A percentile compares a stretch with the other conserved stretches of the same genome.
These are phyloP conservation scores for Microcebus ravelobensis DNA, from an alignment of 2,113 vertebrate genomes.

Conservation along the genomic window DNA sequence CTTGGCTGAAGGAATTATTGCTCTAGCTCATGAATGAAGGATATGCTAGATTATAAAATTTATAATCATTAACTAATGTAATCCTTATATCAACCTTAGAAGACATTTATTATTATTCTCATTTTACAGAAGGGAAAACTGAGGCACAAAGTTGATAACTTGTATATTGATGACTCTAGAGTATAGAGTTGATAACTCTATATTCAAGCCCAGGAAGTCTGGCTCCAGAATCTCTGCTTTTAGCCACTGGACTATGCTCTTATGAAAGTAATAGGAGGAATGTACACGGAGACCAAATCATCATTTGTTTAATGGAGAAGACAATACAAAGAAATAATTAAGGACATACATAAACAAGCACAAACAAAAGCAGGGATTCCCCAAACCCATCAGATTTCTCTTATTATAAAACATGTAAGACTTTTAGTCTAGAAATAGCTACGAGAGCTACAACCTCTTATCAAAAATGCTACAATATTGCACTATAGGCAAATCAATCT, in stretches of 20 bases:
- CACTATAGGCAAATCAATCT: neutral
- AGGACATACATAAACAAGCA: neutral
- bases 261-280: neutral
- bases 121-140: conserved; percentile 1
- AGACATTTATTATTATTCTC: neutral
- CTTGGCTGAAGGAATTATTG: neutral
- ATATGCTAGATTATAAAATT: neutral
- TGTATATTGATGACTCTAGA: no score
- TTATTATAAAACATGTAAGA: neutral
- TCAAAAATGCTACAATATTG: neutral
- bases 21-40: neutral
- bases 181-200: neutral
- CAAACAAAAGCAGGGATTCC: neutral
- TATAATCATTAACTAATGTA: neutral
- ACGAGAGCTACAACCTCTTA: neutral
- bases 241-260: neutral
- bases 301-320: neutral
- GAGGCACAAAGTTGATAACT: neutral
- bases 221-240: neutral
- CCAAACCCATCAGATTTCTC: neutral
- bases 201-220: neutral
- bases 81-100: neutral
- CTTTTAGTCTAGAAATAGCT: neutral
- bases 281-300: neutral
- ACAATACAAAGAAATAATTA: neutral